A percentile compares a stretch with the other conserved stretches of the same genome.
Conservation (phyloP, 2,888 invertebrate species). For the Cremastobaeus sp. region DNA sequence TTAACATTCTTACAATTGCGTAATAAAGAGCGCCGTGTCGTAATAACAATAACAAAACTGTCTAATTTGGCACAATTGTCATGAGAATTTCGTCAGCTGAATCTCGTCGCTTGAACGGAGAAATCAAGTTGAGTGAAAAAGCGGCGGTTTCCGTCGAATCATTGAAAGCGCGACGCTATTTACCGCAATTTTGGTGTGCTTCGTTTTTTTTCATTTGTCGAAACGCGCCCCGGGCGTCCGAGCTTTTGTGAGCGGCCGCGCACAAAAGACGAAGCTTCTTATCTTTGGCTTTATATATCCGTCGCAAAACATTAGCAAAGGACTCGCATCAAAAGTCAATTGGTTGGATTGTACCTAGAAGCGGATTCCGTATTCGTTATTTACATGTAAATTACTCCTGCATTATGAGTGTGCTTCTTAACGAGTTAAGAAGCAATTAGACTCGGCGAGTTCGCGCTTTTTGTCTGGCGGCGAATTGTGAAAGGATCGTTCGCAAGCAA, state of each 20-base stretch:
- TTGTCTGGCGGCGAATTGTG: neutral
- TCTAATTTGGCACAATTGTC: neutral
- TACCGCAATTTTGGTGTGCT: slow-evolving; percentile 31
- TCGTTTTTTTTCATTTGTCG: slow-evolving; percentile 17
- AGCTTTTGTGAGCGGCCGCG: slow-evolving; percentile 71
- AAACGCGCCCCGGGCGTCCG: slow-evolving; percentile 58
- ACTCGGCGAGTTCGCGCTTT: neutral
- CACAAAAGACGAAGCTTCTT: slow-evolving; percentile 51
- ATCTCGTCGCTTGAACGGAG: neutral
- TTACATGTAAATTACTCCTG: too few relatives aligned
- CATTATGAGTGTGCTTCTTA: too few relatives aligned
- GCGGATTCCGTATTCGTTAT: slow-evolving; percentile 1
- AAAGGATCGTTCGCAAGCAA: neutral
- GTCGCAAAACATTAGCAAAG: slow-evolving; percentile 9
- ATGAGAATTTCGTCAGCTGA: neutral
- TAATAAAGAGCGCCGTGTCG: too few relatives aligned
- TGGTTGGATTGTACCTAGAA: slow-evolving; percentile 1
- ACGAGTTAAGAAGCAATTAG: too few relatives aligned
- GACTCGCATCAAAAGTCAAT: slow-evolving; percentile 15
- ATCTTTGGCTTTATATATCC: slow-evolving; percentile 1
- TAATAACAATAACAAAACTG: too few relatives aligned
- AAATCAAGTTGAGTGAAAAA: slow-evolving; percentile 9
- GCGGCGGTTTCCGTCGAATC: slow-evolving; percentile 18
- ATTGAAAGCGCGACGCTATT: slow-evolving; percentile 13
- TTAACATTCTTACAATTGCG: too few relatives aligned